Evolutionary conservation across 2,113 vertebrate species (phyloP).

Genomic region (Oncorhynchus masou): DNA sequence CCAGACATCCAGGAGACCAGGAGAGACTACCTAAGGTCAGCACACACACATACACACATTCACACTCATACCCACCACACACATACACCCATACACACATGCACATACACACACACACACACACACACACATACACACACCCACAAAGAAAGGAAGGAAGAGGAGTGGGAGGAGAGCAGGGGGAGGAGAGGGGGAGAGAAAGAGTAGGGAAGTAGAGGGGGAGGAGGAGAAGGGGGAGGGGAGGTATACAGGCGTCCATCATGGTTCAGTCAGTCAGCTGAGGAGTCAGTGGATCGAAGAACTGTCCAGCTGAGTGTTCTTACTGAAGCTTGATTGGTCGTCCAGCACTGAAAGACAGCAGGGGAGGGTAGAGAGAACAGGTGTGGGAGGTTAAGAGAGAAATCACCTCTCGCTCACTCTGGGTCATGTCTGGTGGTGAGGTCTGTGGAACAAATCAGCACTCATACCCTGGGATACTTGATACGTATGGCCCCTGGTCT

Average conservation of each 20-base stretch:
- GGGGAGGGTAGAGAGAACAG: constrained; percentile 61
- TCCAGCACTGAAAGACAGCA: constrained; percentile 6
- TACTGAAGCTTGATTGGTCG: constrained; percentile 70
- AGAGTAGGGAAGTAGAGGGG: constrained; percentile 16
- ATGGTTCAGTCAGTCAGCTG: constrained; percentile 90
- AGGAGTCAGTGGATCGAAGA: constrained; percentile 92
- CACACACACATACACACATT: not conserved
- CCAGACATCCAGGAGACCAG: constrained; percentile 93
- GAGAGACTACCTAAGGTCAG: constrained; percentile 96
- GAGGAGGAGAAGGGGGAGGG: constrained; percentile 66
- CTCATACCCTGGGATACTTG: too few relatives aligned
- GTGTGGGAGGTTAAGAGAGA: constrained; percentile 57
- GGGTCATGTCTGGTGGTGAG: too few relatives aligned
- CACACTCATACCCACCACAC: not conserved
- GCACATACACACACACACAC: not conserved
- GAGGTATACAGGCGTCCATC: constrained; percentile 87
- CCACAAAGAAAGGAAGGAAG: constrained; percentile 48
- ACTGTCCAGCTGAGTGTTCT: constrained; percentile 89
- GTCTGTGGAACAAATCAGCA: too few relatives aligned
- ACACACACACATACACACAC: constrained; percentile 36
- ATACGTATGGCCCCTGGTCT: constrained; percentile 52
- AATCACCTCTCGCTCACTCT: constrained; percentile 54
- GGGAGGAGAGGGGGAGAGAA: constrained; percentile 49
- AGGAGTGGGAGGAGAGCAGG: constrained; percentile 48
- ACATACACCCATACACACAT: too few relatives aligned